Evolutionary conservation across 2,113 vertebrate genomes (phyloP).

Genomic region (Siniperca knerii): DNA sequence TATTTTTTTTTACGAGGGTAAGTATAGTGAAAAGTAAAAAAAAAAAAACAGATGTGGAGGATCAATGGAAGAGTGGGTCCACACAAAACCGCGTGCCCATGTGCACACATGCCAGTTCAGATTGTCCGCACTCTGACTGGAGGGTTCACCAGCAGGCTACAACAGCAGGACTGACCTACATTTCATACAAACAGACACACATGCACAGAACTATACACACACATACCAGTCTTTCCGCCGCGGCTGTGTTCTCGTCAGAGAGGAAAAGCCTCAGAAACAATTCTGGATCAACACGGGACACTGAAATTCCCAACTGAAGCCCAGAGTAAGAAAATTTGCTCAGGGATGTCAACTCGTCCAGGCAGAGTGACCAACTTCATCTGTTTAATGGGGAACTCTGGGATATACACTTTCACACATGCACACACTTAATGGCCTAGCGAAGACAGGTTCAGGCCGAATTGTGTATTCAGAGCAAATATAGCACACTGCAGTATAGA

Average conservation of each 20-base stretch:
- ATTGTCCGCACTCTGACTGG: conserved; percentile 62
- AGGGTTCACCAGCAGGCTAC: conserved; percentile 72
- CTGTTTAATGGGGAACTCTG: conserved; percentile 28
- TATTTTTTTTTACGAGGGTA: conserved; percentile 2
- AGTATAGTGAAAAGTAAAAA: not conserved
- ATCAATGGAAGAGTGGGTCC: conserved; percentile 25
- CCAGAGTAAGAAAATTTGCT: not conserved
- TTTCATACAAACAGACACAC: conserved; percentile 50
- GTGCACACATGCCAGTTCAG: conserved; percentile 49
- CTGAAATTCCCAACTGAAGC: conserved; percentile 25
- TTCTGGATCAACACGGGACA: conserved; percentile 29
- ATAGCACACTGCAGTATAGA: not conserved
- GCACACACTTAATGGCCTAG: not conserved
- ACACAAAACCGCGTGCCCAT: not conserved
- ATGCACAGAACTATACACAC: conserved; percentile 28
- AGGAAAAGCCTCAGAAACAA: conserved; percentile 43
- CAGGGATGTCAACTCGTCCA: not conserved
- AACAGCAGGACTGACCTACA: conserved; percentile 82
- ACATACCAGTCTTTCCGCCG: conserved; percentile 14
- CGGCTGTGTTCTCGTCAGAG: conserved; percentile 8
- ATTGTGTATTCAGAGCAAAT: not conserved
- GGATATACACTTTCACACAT: conserved; percentile 22
- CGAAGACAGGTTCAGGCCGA: not conserved
- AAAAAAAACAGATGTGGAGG: conserved; percentile 14
- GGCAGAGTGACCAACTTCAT: conserved; percentile 17